These are phyloP conservation scores for Entomobrya proxima DNA, from an alignment of 2,888 invertebrate genomes.

Conservation along the genomic window DNA sequence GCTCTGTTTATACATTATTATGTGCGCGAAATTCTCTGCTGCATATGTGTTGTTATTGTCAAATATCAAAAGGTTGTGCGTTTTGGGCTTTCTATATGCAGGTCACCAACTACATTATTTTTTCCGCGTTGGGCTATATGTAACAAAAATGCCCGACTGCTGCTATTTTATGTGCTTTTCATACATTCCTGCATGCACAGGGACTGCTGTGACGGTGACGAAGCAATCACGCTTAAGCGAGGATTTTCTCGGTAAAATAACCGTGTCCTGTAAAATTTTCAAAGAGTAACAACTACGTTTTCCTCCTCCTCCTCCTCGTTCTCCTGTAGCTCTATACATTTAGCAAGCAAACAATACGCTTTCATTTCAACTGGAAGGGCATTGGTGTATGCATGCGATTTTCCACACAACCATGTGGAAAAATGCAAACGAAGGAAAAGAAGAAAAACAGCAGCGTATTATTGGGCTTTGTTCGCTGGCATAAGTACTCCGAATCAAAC, in stretches of 20 bases:
- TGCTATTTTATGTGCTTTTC: not conserved
- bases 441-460: slow-evolving; percentile 54
- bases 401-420: slow-evolving; percentile 19
- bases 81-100: slow-evolving; percentile 38
- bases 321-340: not conserved
- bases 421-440: not conserved
- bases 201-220: slow-evolving; percentile 11
- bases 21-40: slow-evolving; percentile 21
- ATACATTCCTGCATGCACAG: slow-evolving; percentile 16
- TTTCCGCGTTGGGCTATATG: not conserved
- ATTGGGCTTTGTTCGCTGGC: slow-evolving; percentile 26
- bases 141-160: not conserved
- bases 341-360: slow-evolving; percentile 39
- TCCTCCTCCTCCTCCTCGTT: not conserved
- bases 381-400: not conserved
- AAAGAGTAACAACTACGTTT: slow-evolving; percentile 34
- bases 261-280: slow-evolving; percentile 60
- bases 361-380: slow-evolving; percentile 38
- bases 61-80: slow-evolving; percentile 44
- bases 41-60: not conserved
- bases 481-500: slow-evolving; percentile 12
- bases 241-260: slow-evolving; percentile 47
- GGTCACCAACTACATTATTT: slow-evolving; percentile 48
- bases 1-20: slow-evolving; percentile 16
- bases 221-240: slow-evolving; percentile 56